These are phyloP conservation scores for Coptodon bakossiorum DNA, from an alignment of 2,113 vertebrate genomes.

Conservation along the genomic window DNA sequence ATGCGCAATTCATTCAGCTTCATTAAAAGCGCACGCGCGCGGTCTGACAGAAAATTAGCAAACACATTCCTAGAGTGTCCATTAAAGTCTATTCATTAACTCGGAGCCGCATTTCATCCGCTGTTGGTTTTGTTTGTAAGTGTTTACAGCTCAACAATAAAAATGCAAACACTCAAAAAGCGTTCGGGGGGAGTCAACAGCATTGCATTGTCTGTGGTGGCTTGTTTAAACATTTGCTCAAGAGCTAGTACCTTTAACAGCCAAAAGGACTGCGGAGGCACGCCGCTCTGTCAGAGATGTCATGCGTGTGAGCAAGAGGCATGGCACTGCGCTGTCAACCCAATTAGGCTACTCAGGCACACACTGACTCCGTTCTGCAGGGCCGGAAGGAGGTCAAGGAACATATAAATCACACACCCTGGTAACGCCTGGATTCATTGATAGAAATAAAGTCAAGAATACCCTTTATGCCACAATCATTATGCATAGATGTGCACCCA, in stretches of 20 bases:
- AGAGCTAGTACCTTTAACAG: background rate
- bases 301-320: constrained; percentile 28
- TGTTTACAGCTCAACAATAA: constrained; percentile 21
- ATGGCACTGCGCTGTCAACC: constrained; percentile 45
- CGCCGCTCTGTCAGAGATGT: constrained; percentile 23
- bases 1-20: constrained; percentile 33
- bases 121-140: constrained; percentile 25
- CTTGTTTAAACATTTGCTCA: constrained; percentile 28
- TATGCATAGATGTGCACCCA: background rate
- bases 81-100: constrained; percentile 48
- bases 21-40: constrained; percentile 6
- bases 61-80: constrained; percentile 34
- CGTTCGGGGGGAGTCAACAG: background rate
- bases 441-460: background rate
- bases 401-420: constrained; percentile 3
- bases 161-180: constrained; percentile 26
- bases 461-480: constrained; percentile 1
- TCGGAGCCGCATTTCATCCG: constrained; percentile 15
- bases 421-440: background rate
- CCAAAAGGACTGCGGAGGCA: constrained; percentile 3
- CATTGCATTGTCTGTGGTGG: background rate
- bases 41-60: constrained; percentile 25
- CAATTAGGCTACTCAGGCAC: constrained; percentile 42
- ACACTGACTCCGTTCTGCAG: constrained; percentile 53
- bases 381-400: constrained; percentile 54